Conservation (phyloP, 2,888 invertebrate genomes). For the Nezara viridula region DNA sequence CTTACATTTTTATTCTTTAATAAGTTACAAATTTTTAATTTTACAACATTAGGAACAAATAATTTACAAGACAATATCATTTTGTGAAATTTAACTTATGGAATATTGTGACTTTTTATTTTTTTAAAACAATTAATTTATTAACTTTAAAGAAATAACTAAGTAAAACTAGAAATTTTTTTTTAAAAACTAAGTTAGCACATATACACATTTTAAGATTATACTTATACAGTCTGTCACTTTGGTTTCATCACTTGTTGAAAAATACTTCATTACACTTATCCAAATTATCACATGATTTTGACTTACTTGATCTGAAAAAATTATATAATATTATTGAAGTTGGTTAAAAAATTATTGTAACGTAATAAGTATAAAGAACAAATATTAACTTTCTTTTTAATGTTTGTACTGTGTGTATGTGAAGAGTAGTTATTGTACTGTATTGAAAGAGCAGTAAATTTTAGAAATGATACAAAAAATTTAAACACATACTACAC, state of each 20-base stretch:
- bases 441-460: too few species aligned
- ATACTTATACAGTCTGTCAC: constrained; percentile 4
- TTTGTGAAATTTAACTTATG: background rate
- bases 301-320: constrained; percentile 69
- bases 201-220: background rate
- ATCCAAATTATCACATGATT: constrained; percentile 70
- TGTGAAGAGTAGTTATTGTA: too few species aligned
- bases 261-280: constrained; percentile 66
- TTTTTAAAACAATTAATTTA: background rate
- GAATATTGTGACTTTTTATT: background rate
- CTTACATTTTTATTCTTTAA: background rate
- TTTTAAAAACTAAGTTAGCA: background rate
- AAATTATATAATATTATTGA: background rate
- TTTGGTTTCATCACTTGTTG: constrained; percentile 50
- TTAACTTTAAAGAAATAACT: background rate
- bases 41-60: background rate
- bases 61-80: background rate
- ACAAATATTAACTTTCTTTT: background rate
- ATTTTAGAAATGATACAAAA: too few species aligned
- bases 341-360: background rate
- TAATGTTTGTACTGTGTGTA: too few species aligned
- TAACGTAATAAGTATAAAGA: background rate
- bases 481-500: too few species aligned
- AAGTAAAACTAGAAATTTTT: background rate
- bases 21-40: background rate